A percentile compares a stretch with the other conserved stretches of the same genome.
Evolutionary conservation across 2,113 vertebrate species (phyloP).

Genomic region (Hymenochirus boettgeri): DNA sequence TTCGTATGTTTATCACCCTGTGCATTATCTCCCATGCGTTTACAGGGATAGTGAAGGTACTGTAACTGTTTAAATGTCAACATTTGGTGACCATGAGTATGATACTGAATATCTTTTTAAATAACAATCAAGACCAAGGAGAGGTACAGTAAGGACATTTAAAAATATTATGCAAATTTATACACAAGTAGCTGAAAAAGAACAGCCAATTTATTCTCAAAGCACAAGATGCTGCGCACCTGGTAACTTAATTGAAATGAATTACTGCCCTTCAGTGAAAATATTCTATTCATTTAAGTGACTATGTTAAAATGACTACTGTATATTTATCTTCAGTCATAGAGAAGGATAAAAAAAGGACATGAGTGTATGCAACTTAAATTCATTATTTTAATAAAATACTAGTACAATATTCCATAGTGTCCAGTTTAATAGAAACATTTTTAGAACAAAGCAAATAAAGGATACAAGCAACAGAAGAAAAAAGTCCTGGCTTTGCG

Average conservation of each 20-base stretch:
- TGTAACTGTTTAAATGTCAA: background rate
- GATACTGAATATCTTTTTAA: constrained; percentile 12
- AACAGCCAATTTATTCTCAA: constrained; percentile 16
- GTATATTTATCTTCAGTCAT: background rate
- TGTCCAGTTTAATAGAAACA: too few species aligned
- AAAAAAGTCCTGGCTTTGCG: too few species aligned
- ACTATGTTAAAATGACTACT: constrained; percentile 8
- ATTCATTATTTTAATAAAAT: background rate
- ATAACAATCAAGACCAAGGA: constrained; percentile 14
- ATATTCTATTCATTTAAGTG: constrained; percentile 22
- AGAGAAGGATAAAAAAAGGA: background rate
- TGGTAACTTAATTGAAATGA: constrained; percentile 33
- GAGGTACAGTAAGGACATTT: constrained; percentile 24
- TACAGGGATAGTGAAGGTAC: too few species aligned
- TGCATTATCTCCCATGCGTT: too few species aligned
- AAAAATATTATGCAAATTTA: constrained; percentile 33
- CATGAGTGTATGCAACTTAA: background rate
- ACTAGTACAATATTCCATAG: too few species aligned
- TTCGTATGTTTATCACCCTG: too few species aligned
- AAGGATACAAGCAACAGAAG: too few species aligned
- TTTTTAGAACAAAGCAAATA: too few species aligned
- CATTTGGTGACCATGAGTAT: background rate
- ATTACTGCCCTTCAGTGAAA: constrained; percentile 25
- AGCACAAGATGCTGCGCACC: constrained; percentile 12
- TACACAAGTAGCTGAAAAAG: constrained; percentile 22